Evolutionary conservation across 2,888 invertebrate species (phyloP).

Genomic region (Dasypogon diadema): DNA sequence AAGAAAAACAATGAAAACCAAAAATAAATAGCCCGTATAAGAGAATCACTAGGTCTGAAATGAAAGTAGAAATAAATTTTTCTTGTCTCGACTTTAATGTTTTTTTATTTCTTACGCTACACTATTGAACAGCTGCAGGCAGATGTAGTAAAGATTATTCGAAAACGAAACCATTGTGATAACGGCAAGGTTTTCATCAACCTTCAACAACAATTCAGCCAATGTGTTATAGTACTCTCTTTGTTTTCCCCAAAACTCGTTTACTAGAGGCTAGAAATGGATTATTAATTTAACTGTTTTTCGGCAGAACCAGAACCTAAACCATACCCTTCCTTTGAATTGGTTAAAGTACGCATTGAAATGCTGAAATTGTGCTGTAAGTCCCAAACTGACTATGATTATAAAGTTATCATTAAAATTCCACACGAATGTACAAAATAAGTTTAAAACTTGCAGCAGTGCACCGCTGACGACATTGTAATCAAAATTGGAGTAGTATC

Average conservation of each 20-base stretch:
- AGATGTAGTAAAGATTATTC: constrained; percentile 73
- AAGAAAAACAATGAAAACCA: constrained; percentile 70
- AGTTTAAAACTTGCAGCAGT: constrained; percentile 67
- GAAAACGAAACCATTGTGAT: constrained; percentile 72
- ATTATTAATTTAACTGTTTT: too few relatives aligned
- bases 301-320: too few relatives aligned
- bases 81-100: too few relatives aligned
- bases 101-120: constrained; percentile 69
- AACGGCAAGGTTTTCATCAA: constrained; percentile 70
- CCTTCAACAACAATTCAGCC: constrained; percentile 69
- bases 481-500: constrained; percentile 70
- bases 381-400: constrained; percentile 78
- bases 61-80: too few relatives aligned
- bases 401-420: constrained; percentile 81
- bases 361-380: constrained; percentile 75
- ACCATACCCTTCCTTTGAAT: constrained; percentile 70
- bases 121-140: constrained; percentile 72
- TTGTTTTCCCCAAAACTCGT: constrained; percentile 70
- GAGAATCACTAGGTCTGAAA: constrained; percentile 64
- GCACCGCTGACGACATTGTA: constrained; percentile 70
- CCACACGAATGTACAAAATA: constrained; percentile 78
- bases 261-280: neutral
- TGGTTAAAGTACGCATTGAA: constrained; percentile 71
- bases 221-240: constrained; percentile 71
- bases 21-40: constrained; percentile 68